A percentile compares a stretch with the other conserved stretches of the same genome.
Conservation (phyloP, 2,888 invertebrate genomes). For the Stictocephala bisonia region DNA sequence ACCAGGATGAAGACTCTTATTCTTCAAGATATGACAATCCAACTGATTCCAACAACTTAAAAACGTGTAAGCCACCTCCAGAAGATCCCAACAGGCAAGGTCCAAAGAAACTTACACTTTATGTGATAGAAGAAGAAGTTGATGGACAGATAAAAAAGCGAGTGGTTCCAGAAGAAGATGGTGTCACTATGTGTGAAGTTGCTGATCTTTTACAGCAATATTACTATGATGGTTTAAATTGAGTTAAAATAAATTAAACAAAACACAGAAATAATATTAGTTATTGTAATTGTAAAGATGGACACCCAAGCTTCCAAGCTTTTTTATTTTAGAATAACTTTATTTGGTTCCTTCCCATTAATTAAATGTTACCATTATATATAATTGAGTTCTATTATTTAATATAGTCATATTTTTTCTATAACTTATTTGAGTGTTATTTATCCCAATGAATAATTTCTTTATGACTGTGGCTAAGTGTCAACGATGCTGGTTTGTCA, state of each 20-base stretch:
- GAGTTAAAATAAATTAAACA: too few relatives aligned
- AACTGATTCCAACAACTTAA: too few relatives aligned
- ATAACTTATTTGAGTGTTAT: too few relatives aligned
- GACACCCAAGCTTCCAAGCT: conserved; percentile 23
- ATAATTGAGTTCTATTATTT: too few relatives aligned
- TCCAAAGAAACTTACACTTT: conserved; percentile 22
- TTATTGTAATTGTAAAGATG: conserved; percentile 23
- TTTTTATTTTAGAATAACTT: too few relatives aligned
- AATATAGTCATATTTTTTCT: too few relatives aligned
- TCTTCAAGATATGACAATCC: not conserved
- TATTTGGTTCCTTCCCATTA: too few relatives aligned
- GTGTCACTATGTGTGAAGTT: conserved; percentile 34
- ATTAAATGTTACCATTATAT: too few relatives aligned
- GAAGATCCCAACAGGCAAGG: conserved; percentile 11
- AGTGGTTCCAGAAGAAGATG: conserved; percentile 28
- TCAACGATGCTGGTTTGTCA: too few relatives aligned
- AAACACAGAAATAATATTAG: not conserved
- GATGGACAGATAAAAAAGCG: conserved; percentile 10
- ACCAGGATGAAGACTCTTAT: conserved; percentile 3
- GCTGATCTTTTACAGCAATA: conserved; percentile 18
- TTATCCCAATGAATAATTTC: too few relatives aligned
- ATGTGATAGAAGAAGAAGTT: conserved; percentile 24
- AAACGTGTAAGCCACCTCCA: not conserved
- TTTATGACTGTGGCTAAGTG: too few relatives aligned
- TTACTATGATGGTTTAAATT: not conserved